Evolutionary conservation across 2,797 vertebrate genomes (phyloP), one percentile per base, ranked within the genome.

Genomic region (Aldrovandia affinis): DNA sequence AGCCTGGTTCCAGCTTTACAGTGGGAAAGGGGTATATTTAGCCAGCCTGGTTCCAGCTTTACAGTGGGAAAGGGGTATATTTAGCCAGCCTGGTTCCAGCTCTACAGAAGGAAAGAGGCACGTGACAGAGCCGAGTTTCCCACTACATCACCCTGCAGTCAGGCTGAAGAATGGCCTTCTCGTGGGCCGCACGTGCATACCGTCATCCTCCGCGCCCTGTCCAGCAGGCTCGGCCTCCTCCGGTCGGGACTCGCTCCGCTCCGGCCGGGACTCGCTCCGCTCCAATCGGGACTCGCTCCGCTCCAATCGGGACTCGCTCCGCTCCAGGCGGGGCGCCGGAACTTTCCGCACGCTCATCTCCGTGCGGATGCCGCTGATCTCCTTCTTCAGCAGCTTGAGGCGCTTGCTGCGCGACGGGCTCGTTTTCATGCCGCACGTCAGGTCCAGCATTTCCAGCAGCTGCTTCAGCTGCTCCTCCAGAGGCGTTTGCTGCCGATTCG

Each of bases 351-450:
- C 96, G 90, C 97, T 96, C 65, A 98, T 94, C 90, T 97, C 96
- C 78, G 91, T 94, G 52, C 98, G 97, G n/a, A 99, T 95, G 84
- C 96, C 89, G 75, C 90, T 94, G 57, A 99, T 99, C 88, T 97
- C 95, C 90, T 96, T 99, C 88, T 97, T 99, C 81, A 99, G 94
- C 78, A 99, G 91, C 89, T 99, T 99, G 88, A 98, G 96, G 84
- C 98, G 96, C 92, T 98, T 99, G 93, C 97, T 99, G 89, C 98
- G 94, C 1, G 98, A 99, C 25, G 97, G 97, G 80, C 98, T 98
- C 90, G 97, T 96, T 92, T 98, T 99, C 98, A 99, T 98, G 85
- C 97, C 95, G 59, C 93, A 95, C 78, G 97, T 98, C 84, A 97
- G 93, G 94, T 99, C 98, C 89, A 99, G 94, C 90, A 96, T 98